Conservation (phyloP, 2,113 vertebrate species). For the Suricata suricatta region DNA sequence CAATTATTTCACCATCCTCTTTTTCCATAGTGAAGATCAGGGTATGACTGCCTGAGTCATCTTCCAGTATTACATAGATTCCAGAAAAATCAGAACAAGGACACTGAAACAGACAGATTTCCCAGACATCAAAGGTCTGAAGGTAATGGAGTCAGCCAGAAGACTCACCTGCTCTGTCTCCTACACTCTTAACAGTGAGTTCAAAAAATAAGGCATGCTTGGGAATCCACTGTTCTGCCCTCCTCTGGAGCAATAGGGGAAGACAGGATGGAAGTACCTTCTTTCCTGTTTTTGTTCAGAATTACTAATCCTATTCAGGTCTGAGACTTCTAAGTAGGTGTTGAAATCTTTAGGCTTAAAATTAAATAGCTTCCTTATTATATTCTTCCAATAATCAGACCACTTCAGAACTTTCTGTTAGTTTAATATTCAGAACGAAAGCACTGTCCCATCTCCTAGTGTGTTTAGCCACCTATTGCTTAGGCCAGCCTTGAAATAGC, state of each 20-base stretch:
- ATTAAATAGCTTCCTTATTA: conserved; percentile 1
- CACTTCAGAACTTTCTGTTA: conserved; percentile 6
- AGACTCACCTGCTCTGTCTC: background rate
- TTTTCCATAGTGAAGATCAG: background rate
- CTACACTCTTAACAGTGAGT: background rate
- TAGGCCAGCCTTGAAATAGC: conserved; percentile 20
- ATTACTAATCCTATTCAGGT: background rate
- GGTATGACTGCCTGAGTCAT: background rate
- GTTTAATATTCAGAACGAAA: background rate
- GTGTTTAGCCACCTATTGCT: background rate
- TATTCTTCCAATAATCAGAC: background rate
- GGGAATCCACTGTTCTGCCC: background rate
- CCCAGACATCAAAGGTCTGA: background rate
- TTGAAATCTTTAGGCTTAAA: conserved; percentile 19
- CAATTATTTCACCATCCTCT: background rate
- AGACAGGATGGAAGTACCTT: background rate
- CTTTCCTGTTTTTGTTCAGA: background rate
- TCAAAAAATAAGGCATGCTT: background rate
- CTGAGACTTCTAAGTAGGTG: background rate
- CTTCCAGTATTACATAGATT: background rate
- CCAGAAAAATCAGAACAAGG: background rate
- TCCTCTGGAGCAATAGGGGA: background rate
- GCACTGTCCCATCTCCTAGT: background rate
- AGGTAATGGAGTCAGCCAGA: background rate
- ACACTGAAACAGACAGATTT: background rate